Conservation (phyloP, 2,888 invertebrate genomes). For the Melanostoma mellinum region DNA sequence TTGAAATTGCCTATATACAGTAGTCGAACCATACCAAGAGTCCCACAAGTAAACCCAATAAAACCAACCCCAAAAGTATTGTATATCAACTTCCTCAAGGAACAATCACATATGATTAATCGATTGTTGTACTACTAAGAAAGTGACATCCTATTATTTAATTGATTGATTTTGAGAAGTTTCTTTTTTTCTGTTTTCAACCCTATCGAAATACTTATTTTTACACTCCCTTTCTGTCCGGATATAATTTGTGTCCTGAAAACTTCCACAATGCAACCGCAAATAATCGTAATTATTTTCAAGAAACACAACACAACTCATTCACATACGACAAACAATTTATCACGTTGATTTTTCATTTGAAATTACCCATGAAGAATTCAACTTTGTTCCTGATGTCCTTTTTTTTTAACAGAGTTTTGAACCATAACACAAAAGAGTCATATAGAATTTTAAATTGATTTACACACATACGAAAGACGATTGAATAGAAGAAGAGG, state of each 20-base stretch:
- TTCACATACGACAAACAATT: conserved; percentile 46
- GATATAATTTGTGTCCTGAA: conserved; percentile 34
- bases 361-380: conserved; percentile 68
- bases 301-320: conserved; percentile 29
- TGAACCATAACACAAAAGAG: conserved; percentile 67
- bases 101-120: conserved; percentile 67
- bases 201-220: neutral
- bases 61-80: conserved; percentile 17
- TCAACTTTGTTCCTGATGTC: conserved; percentile 66
- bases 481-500: conserved; percentile 17
- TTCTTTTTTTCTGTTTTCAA: neutral
- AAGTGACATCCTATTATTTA: conserved; percentile 68
- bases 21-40: conserved; percentile 41
- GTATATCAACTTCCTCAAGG: conserved; percentile 42
- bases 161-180: conserved; percentile 70
- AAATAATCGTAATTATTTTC: conserved; percentile 71
- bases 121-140: conserved; percentile 68
- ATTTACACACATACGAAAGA: conserved; percentile 57
- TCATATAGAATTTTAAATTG: conserved; percentile 67
- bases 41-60: conserved; percentile 34
- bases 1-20: conserved; percentile 32
- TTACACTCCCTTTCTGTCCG: conserved; percentile 31
- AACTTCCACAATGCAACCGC: conserved; percentile 61
- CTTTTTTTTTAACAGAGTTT: conserved; percentile 54
- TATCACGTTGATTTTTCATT: conserved; percentile 61